Percentiles rank a stretch among this genome's conserved stretches.
Evolutionary conservation across 2,113 vertebrate genomes (phyloP).

Genomic region (Salvelinus sp.): DNA sequence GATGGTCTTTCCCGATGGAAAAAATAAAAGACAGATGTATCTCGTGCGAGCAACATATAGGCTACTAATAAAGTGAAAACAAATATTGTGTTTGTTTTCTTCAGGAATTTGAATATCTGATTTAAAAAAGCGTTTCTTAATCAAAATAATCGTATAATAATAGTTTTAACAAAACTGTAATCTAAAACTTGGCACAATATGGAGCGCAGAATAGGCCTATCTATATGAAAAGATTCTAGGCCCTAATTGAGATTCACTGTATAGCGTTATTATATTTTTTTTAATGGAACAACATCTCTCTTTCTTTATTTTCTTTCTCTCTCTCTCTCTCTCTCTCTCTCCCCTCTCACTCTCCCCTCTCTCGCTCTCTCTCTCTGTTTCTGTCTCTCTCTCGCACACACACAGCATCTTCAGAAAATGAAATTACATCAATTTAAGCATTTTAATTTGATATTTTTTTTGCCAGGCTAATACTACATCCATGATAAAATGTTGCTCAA

Average conservation of each 20-base stretch:
- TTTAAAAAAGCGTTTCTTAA: neutral
- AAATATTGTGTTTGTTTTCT: conserved; percentile 46
- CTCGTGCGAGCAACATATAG: conserved; percentile 42
- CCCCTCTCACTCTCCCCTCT: too few relatives aligned
- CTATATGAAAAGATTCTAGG: neutral
- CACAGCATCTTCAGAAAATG: neutral
- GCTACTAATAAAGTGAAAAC: conserved; percentile 25
- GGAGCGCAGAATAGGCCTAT: too few relatives aligned
- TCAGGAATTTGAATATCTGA: conserved; percentile 18
- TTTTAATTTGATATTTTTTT: neutral
- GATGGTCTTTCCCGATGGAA: conserved; percentile 83
- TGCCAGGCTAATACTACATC: too few relatives aligned
- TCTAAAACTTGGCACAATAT: neutral
- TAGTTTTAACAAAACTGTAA: neutral
- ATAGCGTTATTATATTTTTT: too few relatives aligned
- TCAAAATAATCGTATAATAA: conserved; percentile 18
- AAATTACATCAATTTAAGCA: neutral
- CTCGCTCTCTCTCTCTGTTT: neutral
- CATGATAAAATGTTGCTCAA: too few relatives aligned
- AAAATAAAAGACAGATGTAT: conserved; percentile 53
- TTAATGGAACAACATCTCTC: too few relatives aligned
- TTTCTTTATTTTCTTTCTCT: neutral
- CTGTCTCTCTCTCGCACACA: neutral
- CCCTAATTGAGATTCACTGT: neutral
- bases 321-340: neutral